Evolutionary conservation across 1,140 invertebrate species (phyloP), one percentile per base, ranked within the genome.

Genomic region (Megalonaias nervosa): DNA sequence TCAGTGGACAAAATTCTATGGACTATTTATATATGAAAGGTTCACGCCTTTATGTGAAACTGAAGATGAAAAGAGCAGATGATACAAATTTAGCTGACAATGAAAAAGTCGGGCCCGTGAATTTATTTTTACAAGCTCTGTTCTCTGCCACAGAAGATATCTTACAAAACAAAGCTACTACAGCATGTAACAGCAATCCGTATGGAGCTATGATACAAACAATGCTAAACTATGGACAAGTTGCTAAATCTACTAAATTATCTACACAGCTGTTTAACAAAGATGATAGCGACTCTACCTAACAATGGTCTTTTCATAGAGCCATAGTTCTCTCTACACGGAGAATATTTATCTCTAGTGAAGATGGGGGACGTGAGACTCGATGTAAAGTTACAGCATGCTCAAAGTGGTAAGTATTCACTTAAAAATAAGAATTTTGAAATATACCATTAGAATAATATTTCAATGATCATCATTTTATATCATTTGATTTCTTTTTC

Each of bases 301-400:
- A 69, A 69, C 55, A 69, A 69, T 57, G 67, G 55, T 57, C 23
- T 48, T 57, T 15, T 11, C 58, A 6, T 16, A 23, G 72, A 74
- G 23, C 72, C 72, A 16, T 23, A 74, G 19, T 74, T 74, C 26
- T 58, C 72, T 11, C 72, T 67, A 17, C 72, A 74, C 48, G 65
- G 72, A 59, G 72, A 74, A 31, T 74, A 74, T 26, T 26, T 74
- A 14, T 74, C 72, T 48, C 55, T 74, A n/a, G 66, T 67, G 26
- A 74, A 74, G 26, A 67, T 65, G 15, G 72, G 72, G 16, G 67
- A 74, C 59, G 72, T 74, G n/a, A 64, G 72, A 26, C 56, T 74
- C 0, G 72, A 74, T 48, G 65, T 74, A 5, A 57, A 67, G 14
- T 74, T 74, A 23, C 67, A 74, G 64, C 67, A 55, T n/a, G 55